Conservation (phyloP, 1,140 invertebrate species). For the Cyphomyrmex costatus region DNA sequence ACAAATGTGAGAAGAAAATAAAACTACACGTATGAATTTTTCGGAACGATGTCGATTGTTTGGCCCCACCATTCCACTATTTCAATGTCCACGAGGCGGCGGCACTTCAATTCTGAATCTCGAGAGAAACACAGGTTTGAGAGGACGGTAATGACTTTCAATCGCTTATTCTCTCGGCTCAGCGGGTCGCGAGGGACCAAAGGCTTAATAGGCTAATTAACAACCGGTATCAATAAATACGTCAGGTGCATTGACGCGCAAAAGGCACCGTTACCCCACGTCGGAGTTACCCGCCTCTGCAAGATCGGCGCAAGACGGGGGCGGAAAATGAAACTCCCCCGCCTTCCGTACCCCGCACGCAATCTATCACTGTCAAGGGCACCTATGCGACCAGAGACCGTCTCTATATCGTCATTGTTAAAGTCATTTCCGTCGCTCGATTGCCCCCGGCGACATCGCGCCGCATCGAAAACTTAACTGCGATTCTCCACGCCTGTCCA, state of each 20-base stretch:
- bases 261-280: not conserved
- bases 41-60: too few species aligned
- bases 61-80: too few species aligned
- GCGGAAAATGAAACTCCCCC: slow-evolving; percentile 9
- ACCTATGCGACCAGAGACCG: slow-evolving; percentile 71
- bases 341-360: slow-evolving; percentile 14
- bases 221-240: slow-evolving; percentile 38
- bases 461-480: slow-evolving; percentile 69
- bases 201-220: slow-evolving; percentile 27
- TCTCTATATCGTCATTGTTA: slow-evolving; percentile 72
- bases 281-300: not conserved
- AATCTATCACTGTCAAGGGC: slow-evolving; percentile 75
- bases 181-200: not conserved
- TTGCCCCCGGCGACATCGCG: slow-evolving; percentile 63
- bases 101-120: not conserved
- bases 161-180: not conserved
- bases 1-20: too few species aligned
- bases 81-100: too few species aligned
- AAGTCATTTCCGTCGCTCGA: slow-evolving; percentile 76
- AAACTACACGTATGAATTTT: too few species aligned
- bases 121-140: not conserved
- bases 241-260: slow-evolving; percentile 38
- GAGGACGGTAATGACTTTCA: not conserved
- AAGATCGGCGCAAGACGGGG: not conserved
- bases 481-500: slow-evolving; percentile 37